phyloP scores from a whole-genome alignment of 2,888 invertebrate genomes.

The Eupithecia centaureata region DNA sequence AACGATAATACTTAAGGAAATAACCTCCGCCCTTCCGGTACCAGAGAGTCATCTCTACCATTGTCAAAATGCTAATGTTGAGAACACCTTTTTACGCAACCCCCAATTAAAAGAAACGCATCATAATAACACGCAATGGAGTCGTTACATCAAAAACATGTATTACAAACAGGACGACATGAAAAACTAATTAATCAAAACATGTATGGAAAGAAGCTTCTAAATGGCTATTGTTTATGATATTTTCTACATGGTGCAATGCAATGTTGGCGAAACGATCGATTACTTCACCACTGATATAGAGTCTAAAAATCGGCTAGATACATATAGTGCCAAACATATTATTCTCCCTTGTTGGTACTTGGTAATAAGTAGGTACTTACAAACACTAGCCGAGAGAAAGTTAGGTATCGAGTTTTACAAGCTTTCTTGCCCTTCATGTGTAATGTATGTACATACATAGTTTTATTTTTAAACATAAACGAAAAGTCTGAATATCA shows the following conservation, averaged over 20 bases:
- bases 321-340: too few relatives aligned
- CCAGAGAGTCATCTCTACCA: conserved; percentile 14
- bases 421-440: background rate
- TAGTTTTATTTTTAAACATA: too few relatives aligned
- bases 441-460: too few relatives aligned
- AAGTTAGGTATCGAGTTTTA: background rate
- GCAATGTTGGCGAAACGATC: conserved; percentile 13
- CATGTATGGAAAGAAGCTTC: conserved; percentile 36
- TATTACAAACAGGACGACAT: conserved; percentile 51
- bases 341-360: too few relatives aligned
- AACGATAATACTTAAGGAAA: conserved; percentile 6
- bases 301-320: too few relatives aligned
- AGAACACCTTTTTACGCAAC: conserved; percentile 48
- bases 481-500: background rate
- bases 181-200: conserved; percentile 50
- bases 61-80: conserved; percentile 32
- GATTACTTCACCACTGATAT: too few relatives aligned
- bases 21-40: conserved; percentile 20
- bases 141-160: conserved; percentile 57
- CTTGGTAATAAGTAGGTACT: background rate
- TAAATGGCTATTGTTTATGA: conserved; percentile 40
- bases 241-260: conserved; percentile 19
- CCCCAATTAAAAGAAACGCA: conserved; percentile 53
- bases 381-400: background rate
- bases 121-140: conserved; percentile 57